A percentile compares a stretch with the other conserved stretches of the same genome.
Evolutionary conservation across 2,797 vertebrate genomes (phyloP).

Genomic region (Helarctos malayanus): DNA sequence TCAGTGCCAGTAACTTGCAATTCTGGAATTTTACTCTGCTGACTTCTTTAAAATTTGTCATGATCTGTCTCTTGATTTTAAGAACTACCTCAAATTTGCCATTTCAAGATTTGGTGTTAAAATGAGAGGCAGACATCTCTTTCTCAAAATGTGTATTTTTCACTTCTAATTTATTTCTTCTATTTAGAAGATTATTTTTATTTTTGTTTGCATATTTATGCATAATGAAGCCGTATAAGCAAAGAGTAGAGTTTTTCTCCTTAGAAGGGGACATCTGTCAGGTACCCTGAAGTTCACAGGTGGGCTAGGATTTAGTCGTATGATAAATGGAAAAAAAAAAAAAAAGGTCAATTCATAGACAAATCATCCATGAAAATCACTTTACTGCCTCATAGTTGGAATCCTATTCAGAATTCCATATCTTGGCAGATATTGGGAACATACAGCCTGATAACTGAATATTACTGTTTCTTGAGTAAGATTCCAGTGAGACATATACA

Average conservation of each 20-base stretch:
- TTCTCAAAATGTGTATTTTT: neutral
- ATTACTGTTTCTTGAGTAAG: neutral
- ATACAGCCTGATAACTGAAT: neutral
- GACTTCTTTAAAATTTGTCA: constrained; percentile 4
- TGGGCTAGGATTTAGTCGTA: neutral
- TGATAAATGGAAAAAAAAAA: neutral
- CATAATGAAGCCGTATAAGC: neutral
- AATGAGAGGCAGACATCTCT: neutral
- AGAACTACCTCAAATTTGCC: neutral
- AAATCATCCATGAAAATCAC: neutral
- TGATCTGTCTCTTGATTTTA: neutral
- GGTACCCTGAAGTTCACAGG: neutral
- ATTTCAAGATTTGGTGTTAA: neutral
- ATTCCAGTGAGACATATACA: neutral
- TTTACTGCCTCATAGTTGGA: neutral
- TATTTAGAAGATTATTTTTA: neutral
- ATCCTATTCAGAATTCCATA: neutral
- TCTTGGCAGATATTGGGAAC: neutral
- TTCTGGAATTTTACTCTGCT: neutral
- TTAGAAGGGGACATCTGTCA: neutral
- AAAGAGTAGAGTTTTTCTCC: neutral
- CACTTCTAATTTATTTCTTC: neutral
- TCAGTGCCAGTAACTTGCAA: neutral
- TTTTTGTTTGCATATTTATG: neutral
- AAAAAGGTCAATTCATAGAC: neutral